Conservation (phyloP, 2,797 vertebrate genomes). For the Taenioides sp. region DNA sequence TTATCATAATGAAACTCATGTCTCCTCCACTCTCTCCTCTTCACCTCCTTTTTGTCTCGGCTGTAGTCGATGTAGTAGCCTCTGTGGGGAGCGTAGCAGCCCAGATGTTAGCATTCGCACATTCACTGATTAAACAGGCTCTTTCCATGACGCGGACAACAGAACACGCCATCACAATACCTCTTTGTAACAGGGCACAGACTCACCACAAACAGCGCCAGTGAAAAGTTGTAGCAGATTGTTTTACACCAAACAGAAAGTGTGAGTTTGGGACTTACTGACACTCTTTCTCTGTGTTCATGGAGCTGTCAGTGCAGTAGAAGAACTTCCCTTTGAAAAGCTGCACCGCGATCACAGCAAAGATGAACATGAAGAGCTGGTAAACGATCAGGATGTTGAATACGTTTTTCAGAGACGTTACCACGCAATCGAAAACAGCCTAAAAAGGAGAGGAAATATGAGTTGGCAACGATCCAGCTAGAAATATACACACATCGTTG, state of each 20-base stretch:
- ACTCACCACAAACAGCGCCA: background rate
- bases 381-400: slow-evolving; percentile 99
- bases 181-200: background rate
- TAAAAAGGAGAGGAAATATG: slow-evolving; percentile 45
- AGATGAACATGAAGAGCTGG: slow-evolving; percentile 99
- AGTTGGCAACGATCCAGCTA: background rate
- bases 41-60: slow-evolving; percentile 95
- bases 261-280: slow-evolving; percentile 79
- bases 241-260: slow-evolving; percentile 8
- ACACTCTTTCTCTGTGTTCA: slow-evolving; percentile 95
- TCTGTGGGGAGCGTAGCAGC: slow-evolving; percentile 71
- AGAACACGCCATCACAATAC: background rate
- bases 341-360: slow-evolving; percentile 96
- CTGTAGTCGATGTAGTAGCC: slow-evolving; percentile 95
- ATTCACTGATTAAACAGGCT: slow-evolving; percentile 28
- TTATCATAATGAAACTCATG: slow-evolving; percentile 99
- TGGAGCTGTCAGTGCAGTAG: slow-evolving; percentile 96
- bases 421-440: slow-evolving; percentile 99
- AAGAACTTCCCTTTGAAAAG: slow-evolving; percentile 99
- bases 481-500: too few species aligned
- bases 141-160: slow-evolving; percentile 21
- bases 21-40: slow-evolving; percentile 93
- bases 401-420: slow-evolving; percentile 97
- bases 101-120: slow-evolving; percentile 29
- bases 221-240: slow-evolving; percentile 12